These are phyloP conservation scores for Unio delphinus DNA, from an alignment of 2,888 invertebrate genomes.

Conservation along the genomic window DNA sequence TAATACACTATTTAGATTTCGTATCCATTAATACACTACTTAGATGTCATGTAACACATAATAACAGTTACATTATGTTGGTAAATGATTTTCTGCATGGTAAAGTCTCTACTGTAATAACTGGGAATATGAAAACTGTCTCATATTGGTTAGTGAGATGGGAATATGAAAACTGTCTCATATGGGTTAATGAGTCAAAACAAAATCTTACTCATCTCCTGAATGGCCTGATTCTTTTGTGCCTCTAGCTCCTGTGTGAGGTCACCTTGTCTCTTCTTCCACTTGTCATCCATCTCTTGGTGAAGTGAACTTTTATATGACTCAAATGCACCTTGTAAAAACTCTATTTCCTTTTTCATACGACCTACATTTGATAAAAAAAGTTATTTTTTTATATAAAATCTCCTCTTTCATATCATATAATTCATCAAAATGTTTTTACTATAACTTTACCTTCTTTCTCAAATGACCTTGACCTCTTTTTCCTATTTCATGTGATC, in stretches of 20 bases:
- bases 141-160: too few species aligned
- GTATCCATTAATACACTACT: too few species aligned
- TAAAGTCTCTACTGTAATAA: background rate
- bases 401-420: too few species aligned
- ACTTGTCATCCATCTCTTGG: constrained; percentile 60
- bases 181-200: background rate
- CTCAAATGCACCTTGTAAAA: constrained; percentile 69
- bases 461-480: too few species aligned
- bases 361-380: constrained; percentile 41
- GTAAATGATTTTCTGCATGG: too few species aligned
- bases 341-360: constrained; percentile 65
- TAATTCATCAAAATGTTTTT: too few species aligned
- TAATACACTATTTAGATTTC: too few species aligned
- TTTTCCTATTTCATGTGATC: too few species aligned
- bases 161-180: too few species aligned
- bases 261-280: constrained; percentile 60
- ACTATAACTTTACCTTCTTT: too few species aligned
- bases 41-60: too few species aligned
- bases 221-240: constrained; percentile 51
- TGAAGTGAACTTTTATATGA: constrained; percentile 63
- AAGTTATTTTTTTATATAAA: background rate
- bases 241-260: constrained; percentile 45
- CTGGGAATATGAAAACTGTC: background rate
- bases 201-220: constrained; percentile 54
- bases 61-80: too few species aligned